These are phyloP conservation scores for Ophion obscuratus DNA, from an alignment of 2,888 invertebrate species.

Conservation along the genomic window DNA sequence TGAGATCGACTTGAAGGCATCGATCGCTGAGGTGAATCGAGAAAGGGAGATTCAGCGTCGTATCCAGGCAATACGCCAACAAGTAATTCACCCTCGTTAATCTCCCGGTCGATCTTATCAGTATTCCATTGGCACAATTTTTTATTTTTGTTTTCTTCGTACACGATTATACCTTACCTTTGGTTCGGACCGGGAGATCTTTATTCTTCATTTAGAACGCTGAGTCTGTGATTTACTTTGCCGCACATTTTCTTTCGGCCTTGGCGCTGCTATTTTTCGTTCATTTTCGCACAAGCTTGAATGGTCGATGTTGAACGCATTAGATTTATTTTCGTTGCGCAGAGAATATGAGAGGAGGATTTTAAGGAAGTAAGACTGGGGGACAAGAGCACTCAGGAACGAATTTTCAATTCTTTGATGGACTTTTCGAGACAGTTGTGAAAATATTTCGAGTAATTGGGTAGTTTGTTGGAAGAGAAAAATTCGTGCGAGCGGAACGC, in stretches of 20 bases:
- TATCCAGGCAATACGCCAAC: constrained; percentile 93
- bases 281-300: neutral
- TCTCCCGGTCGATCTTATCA: constrained; percentile 7
- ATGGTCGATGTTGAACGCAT: constrained; percentile 13
- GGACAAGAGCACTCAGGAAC: neutral
- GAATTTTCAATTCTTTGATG: too few species aligned
- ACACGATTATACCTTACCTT: constrained; percentile 2
- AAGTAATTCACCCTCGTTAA: constrained; percentile 86
- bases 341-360: neutral
- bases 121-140: constrained; percentile 16
- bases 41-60: constrained; percentile 94
- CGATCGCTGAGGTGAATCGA: constrained; percentile 92
- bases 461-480: too few species aligned
- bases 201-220: constrained; percentile 2
- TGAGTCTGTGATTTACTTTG: neutral
- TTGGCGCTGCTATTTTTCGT: neutral
- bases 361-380: constrained; percentile 1
- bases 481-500: too few species aligned
- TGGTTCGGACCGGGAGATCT: neutral
- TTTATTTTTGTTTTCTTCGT: constrained; percentile 42
- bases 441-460: too few species aligned
- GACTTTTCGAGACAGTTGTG: too few species aligned
- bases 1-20: constrained; percentile 89
- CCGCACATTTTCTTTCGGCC: neutral
- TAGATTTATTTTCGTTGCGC: neutral